Conservation (phyloP, 2,113 vertebrate genomes). For the Noturus placidus region DNA sequence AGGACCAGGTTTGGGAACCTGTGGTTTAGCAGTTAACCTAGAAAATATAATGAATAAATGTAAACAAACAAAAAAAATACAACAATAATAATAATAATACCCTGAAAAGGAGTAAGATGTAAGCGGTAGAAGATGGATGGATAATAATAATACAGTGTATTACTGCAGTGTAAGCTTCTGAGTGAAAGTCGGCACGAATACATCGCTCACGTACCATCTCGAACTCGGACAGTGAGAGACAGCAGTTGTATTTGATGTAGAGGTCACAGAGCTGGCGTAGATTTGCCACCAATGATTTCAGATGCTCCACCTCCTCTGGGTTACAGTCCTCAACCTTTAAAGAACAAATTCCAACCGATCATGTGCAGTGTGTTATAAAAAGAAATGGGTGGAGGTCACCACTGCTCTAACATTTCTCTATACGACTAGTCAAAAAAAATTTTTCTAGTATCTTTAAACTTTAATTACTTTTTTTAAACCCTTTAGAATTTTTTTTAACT, state of each 20-base stretch:
- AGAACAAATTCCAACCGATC: not conserved
- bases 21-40: not conserved
- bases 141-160: not conserved
- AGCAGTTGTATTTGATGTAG: slow-evolving; percentile 86
- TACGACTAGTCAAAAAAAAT: not conserved
- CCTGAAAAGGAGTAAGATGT: too few relatives aligned
- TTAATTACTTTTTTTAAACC: not conserved
- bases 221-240: slow-evolving; percentile 84
- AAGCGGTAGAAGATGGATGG: too few relatives aligned
- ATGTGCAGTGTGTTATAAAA: not conserved
- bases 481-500: too few relatives aligned
- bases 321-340: slow-evolving; percentile 75
- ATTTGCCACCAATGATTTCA: slow-evolving; percentile 79
- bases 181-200: not conserved
- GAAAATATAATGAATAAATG: not conserved
- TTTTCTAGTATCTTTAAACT: not conserved
- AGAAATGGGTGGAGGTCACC: not conserved
- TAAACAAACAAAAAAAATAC: not conserved
- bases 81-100: too few relatives aligned
- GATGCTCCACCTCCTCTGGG: slow-evolving; percentile 76
- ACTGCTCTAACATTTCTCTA: not conserved
- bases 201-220: slow-evolving; percentile 79
- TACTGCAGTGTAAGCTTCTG: not conserved
- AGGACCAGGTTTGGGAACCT: not conserved
- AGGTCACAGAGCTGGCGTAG: slow-evolving; percentile 82